Conservation (phyloP, 2,888 invertebrate species). For the Trilocha varians region DNA sequence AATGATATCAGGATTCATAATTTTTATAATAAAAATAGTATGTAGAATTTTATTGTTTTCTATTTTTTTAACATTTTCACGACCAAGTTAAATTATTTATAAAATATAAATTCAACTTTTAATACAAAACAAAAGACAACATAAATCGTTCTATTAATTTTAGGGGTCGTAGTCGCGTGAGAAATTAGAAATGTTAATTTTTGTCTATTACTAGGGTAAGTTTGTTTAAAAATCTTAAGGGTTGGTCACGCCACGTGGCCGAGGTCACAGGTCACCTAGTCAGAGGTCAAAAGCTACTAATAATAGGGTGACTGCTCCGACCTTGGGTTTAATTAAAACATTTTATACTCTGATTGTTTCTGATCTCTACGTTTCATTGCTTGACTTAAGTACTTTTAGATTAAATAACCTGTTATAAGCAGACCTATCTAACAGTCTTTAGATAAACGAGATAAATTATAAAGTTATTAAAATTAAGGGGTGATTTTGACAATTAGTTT, state of each 20-base stretch:
- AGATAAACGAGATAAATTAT: no score
- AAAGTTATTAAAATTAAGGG: no score
- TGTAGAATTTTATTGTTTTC: no score
- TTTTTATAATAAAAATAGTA: no score
- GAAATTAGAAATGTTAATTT: conserved; percentile 38
- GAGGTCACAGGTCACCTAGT: conserved; percentile 50
- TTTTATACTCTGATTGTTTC: conserved; percentile 13
- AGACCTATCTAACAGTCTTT: no score
- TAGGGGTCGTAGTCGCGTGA: conserved; percentile 18
- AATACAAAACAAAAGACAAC: not conserved
- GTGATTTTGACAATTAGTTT: no score
- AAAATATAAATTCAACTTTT: no score
- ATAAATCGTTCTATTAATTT: not conserved
- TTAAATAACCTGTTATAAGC: no score
- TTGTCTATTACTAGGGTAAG: conserved; percentile 35
- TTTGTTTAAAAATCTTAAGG: conserved; percentile 22
- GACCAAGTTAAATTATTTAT: no score
- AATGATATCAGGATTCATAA: no score
- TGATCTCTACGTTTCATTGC: not conserved
- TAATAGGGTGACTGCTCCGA: conserved; percentile 29
- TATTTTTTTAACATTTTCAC: no score
- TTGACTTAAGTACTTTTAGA: no score
- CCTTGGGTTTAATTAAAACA: conserved; percentile 24
- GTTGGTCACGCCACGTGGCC: conserved; percentile 44
- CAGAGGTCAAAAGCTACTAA: conserved; percentile 41